phyloP scores from a whole-genome alignment of 35 echinoderm and acorn worm species.

The Heliocidaris erythrogramma region DNA sequence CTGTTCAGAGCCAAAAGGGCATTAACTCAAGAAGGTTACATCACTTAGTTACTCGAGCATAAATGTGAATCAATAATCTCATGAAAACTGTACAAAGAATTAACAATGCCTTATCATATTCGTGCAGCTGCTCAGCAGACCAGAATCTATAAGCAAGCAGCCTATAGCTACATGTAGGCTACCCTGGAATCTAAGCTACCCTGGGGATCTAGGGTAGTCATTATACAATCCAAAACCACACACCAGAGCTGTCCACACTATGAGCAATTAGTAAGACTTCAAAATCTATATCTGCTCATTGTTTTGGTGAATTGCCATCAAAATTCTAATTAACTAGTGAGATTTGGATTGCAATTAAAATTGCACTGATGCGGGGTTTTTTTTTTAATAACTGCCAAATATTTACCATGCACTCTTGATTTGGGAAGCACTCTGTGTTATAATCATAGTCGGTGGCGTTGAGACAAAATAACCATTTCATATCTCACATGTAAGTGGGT shows the following conservation, averaged over 20 bases:
- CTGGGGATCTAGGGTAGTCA: not conserved
- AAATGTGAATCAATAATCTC: not conserved
- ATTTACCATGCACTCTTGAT: no score
- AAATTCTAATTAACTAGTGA: no score
- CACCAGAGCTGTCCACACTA: not conserved
- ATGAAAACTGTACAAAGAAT: not conserved
- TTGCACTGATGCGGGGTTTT: no score
- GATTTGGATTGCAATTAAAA: no score
- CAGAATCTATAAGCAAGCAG: not conserved
- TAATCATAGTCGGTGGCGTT: no score
- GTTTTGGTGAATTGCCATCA: no score
- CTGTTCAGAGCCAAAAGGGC: no score
- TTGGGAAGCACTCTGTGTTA: no score
- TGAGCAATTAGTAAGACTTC: not conserved
- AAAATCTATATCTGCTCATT: not conserved
- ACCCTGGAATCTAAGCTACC: not conserved
- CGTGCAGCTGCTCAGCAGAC: not conserved
- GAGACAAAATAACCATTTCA: no score
- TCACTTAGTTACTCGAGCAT: not conserved
- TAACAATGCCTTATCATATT: not conserved
- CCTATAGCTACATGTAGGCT: not conserved
- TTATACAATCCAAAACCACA: not conserved
- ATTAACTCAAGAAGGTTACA: no score
- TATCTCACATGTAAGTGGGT: no score
- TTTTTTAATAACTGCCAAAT: no score